Base-by-base conservation (phyloP, 2,888 invertebrate genomes). In the Lamproptera curius region DNA sequence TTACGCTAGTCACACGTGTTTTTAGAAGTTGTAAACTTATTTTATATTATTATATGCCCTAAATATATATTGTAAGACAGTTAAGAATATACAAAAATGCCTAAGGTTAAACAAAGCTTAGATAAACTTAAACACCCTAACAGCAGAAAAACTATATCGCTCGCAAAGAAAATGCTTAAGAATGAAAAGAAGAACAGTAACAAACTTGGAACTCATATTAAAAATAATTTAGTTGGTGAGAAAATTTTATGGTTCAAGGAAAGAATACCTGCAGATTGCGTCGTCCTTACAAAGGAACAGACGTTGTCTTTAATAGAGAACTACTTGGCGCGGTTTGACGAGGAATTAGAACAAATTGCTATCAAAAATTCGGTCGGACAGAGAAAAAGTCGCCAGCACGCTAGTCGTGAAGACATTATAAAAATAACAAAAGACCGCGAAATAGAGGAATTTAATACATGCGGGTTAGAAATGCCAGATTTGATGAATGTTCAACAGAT, bases 401-500 rank as follows among this genome's bases (percentile, higher is more conserved):
- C 93, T 0, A 93, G 92, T 56, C 89, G 97, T 51, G 92, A 94
- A 74, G 93, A 94, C 74, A 90, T 93, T 8, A 93, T 97, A 37
- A 91, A 91, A 61, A 91, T 95, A 61, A 94, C 94, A 0, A 88
- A 92, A 55, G 91, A 94, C 62, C 89, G 90, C 42, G 96, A 97
- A 62, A 77, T 63, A 6, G 90, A 92, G 52, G 95, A 96, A 67
- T 96, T 92, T 66, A 87, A 92, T 51, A 91, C 91, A 0, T 93
- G 93, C 64, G 96, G 96, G 17, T 80, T 96, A 63, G 95, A 96
- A 89, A 90, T 94, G 62, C 94, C 94, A 1, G 92, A 94, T 72
- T 76, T 94, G 47, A 68, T 92, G 59, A 90, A 91, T 65, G 65
- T 73, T 1, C 75, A 83, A 17, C 92, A 93, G 65, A 86, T 92